These are phyloP conservation scores for Drosophila virilis DNA, from an alignment of 1,140 invertebrate genomes.

Conservation along the genomic window DNA sequence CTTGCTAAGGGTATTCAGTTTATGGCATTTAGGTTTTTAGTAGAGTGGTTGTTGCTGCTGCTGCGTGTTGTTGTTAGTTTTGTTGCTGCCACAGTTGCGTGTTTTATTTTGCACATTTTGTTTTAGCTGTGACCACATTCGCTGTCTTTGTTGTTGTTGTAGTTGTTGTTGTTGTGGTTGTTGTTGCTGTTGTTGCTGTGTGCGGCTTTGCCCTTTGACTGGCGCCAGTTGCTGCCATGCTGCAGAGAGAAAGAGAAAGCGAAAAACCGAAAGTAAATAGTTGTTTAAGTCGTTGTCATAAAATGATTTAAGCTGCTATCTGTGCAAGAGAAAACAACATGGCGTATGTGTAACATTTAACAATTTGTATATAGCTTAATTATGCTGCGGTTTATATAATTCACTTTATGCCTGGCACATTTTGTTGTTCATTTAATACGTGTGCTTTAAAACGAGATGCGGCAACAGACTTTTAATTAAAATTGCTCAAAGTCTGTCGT, in stretches of 20 bases:
- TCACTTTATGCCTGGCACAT: neutral
- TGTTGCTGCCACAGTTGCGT: slow-evolving; percentile 53
- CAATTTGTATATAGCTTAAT: neutral
- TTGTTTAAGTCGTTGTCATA: slow-evolving; percentile 20
- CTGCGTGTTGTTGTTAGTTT: neutral
- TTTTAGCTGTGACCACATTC: slow-evolving; percentile 53
- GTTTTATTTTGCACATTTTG: slow-evolving; percentile 77
- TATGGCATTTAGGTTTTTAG: slow-evolving; percentile 54
- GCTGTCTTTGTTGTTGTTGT: slow-evolving; percentile 8
- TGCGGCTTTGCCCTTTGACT: slow-evolving; percentile 33
- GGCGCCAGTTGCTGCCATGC: slow-evolving; percentile 52
- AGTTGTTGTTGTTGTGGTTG: slow-evolving; percentile 10
- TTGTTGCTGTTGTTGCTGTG: slow-evolving; percentile 7
- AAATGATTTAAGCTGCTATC: slow-evolving; percentile 27
- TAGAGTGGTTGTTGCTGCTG: slow-evolving; percentile 12
- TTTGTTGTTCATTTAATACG: slow-evolving; percentile 25
- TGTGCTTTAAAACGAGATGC: neutral
- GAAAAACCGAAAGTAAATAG: slow-evolving; percentile 1
- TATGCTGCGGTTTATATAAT: slow-evolving; percentile 15
- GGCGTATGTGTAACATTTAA: slow-evolving; percentile 29
- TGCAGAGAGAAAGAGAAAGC: slow-evolving; percentile 17
- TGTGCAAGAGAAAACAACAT: neutral
- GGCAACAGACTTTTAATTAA: too few relatives aligned
- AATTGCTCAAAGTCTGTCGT: too few relatives aligned
- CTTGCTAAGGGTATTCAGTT: slow-evolving; percentile 45